Evolutionary conservation across 2,888 invertebrate species (phyloP).

Genomic region (Mechanitis messenoides): DNA sequence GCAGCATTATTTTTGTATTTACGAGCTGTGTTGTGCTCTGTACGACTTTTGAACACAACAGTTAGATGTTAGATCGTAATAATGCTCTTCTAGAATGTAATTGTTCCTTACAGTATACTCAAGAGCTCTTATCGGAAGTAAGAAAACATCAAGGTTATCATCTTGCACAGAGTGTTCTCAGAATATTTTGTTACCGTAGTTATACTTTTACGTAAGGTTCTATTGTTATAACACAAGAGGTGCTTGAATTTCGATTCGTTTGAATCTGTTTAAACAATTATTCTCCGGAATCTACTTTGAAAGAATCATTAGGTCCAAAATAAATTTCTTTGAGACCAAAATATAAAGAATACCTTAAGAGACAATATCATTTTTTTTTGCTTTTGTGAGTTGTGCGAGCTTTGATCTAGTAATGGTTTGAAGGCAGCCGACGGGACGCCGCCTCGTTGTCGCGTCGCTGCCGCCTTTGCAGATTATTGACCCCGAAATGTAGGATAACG

Average conservation of each 20-base stretch:
- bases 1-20: conserved; percentile 45
- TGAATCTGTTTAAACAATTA: conserved; percentile 3
- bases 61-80: conserved; percentile 41
- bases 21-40: conserved; percentile 12
- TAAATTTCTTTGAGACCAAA: not conserved
- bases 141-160: conserved; percentile 35
- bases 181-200: conserved; percentile 23
- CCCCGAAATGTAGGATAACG: conserved; percentile 70
- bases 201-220: conserved; percentile 10
- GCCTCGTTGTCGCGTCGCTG: conserved; percentile 50
- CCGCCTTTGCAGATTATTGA: conserved; percentile 58
- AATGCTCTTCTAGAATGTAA: conserved; percentile 56
- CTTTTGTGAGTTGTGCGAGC: conserved; percentile 34
- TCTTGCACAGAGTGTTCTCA: conserved; percentile 25
- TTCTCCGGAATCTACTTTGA: not conserved
- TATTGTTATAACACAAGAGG: conserved; percentile 12
- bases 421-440: conserved; percentile 53
- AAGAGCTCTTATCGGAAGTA: conserved; percentile 30
- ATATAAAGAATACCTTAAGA: conserved; percentile 6
- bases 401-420: conserved; percentile 49
- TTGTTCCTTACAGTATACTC: conserved; percentile 39
- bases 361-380: conserved; percentile 27
- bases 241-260: conserved; percentile 10
- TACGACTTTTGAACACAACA: not conserved
- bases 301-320: not conserved